Percentiles rank a stretch among this genome's conserved stretches.
Evolutionary conservation across 2,113 vertebrate species (phyloP).

Genomic region (Hippocampus zosterae): DNA sequence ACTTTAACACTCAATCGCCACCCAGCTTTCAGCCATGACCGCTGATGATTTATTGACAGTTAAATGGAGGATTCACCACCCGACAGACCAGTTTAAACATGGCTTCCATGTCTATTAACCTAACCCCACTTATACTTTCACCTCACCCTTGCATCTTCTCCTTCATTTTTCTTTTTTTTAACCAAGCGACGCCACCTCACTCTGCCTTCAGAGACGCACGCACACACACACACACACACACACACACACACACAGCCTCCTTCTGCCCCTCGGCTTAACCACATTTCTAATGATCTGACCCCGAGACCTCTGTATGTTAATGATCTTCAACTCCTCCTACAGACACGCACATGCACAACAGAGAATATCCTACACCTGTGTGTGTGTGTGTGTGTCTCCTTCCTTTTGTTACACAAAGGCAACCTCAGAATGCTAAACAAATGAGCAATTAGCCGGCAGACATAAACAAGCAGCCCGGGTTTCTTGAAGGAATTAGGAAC

Average conservation of each 20-base stretch:
- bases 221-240: not conserved
- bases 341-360: constrained; percentile 25
- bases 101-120: constrained; percentile 67
- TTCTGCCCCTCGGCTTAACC: constrained; percentile 53
- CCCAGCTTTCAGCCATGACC: constrained; percentile 24
- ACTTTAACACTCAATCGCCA: constrained; percentile 9
- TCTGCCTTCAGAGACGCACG: not conserved
- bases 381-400: not conserved
- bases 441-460: not conserved
- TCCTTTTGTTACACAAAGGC: constrained; percentile 20
- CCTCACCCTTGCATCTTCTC: constrained; percentile 41
- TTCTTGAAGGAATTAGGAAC: constrained; percentile 11
- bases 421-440: constrained; percentile 8
- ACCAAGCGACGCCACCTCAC: constrained; percentile 28
- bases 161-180: constrained; percentile 33
- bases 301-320: constrained; percentile 55
- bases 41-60: constrained; percentile 47
- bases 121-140: constrained; percentile 65
- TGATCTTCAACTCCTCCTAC: constrained; percentile 50
- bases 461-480: not conserved
- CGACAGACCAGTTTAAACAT: constrained; percentile 56
- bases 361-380: constrained; percentile 30
- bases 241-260: constrained; percentile 22
- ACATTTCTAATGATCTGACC: constrained; percentile 70
- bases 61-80: constrained; percentile 9